phyloP scores from a whole-genome alignment of 2,113 vertebrate genomes.

The Mirza zaza region DNA sequence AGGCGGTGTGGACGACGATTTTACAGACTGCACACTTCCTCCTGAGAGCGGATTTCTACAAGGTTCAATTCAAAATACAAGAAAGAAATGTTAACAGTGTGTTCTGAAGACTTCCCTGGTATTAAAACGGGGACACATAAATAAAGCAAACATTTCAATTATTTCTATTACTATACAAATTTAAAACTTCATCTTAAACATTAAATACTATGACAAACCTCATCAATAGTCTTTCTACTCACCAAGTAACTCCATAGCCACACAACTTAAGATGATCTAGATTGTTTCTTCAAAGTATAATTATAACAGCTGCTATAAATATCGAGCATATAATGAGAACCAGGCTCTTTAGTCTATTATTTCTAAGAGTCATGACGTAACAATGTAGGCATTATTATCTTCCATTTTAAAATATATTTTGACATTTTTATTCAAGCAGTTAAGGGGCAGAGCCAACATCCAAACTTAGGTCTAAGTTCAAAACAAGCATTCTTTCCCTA shows the following conservation, averaged over 20 bases:
- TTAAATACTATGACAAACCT: neutral
- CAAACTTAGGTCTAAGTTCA: neutral
- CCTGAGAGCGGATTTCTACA: constrained; percentile 95
- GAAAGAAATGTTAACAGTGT: constrained; percentile 44
- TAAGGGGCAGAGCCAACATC: neutral
- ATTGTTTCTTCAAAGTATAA: neutral
- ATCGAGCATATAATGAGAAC: neutral
- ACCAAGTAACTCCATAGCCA: neutral
- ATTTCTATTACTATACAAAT: neutral
- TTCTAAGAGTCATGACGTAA: neutral
- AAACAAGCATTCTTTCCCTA: neutral
- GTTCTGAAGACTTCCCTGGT: neutral
- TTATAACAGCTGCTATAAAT: neutral
- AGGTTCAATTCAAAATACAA: constrained; percentile 79
- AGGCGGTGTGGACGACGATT: constrained; percentile 95
- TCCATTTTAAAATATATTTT: neutral
- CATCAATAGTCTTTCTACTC: neutral
- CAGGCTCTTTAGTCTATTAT: neutral
- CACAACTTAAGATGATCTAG: neutral
- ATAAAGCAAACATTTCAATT: neutral
- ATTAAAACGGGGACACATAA: constrained; percentile 38
- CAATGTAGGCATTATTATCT: neutral
- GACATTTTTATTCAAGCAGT: neutral
- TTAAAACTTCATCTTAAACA: neutral
- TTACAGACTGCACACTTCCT: constrained; percentile 98